Conservation (phyloP, 2,888 invertebrate species). For the Pristionchus exspectatus region DNA sequence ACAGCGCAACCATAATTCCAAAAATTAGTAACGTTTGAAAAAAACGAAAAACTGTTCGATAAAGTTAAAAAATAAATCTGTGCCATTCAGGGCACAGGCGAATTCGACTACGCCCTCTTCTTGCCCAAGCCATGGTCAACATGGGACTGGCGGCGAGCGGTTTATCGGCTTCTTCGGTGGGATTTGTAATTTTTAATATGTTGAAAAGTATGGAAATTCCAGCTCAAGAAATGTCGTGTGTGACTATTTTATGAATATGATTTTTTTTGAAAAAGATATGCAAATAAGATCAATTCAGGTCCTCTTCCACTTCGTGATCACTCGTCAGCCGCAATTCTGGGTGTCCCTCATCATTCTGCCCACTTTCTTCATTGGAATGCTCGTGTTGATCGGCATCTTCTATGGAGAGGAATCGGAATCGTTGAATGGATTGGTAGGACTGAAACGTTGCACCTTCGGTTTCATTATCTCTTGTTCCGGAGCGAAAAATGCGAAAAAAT, state of each 20-base stretch:
- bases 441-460: no score
- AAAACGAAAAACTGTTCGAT: no score
- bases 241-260: no score
- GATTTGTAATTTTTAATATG: neutral
- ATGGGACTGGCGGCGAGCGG: neutral
- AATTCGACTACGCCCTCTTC: constrained; percentile 9
- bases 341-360: constrained; percentile 3
- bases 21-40: no score
- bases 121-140: neutral
- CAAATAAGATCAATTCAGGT: neutral
- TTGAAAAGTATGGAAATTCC: no score
- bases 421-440: constrained; percentile 39
- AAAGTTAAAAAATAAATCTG: no score
- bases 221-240: no score
- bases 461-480: no score
- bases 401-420: constrained; percentile 33
- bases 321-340: constrained; percentile 43
- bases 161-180: neutral
- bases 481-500: no score
- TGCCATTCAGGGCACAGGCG: neutral
- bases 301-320: constrained; percentile 25
- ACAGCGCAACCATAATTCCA: no score
- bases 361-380: constrained; percentile 45
- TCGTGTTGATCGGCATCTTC: constrained; percentile 40
- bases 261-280: no score